A percentile compares a stretch with the other conserved stretches of the same genome.
phyloP scores from a whole-genome alignment of 2,113 vertebrate genomes.

The Gorsachius goisagi region DNA sequence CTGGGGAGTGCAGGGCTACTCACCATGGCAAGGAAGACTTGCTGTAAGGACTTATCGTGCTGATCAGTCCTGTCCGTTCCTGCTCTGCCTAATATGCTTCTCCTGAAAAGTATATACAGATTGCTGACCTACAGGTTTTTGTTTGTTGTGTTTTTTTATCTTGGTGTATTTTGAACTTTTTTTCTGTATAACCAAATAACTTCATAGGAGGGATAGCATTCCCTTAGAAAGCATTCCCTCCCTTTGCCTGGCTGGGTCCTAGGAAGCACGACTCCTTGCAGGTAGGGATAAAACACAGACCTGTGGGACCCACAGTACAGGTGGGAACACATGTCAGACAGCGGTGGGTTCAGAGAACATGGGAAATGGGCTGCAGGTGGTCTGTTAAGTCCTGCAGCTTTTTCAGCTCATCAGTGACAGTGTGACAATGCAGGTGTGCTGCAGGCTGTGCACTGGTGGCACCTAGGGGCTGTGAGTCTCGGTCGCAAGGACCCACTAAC shows the following conservation, averaged over 20 bases:
- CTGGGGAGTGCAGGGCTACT: background rate
- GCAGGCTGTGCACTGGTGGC: background rate
- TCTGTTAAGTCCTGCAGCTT: background rate
- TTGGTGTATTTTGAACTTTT: background rate
- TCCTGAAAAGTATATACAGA: background rate
- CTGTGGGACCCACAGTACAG: background rate
- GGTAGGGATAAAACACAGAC: background rate
- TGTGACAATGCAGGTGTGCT: background rate
- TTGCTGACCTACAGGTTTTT: background rate
- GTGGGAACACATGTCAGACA: background rate
- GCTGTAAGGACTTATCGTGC: background rate
- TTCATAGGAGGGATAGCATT: background rate
- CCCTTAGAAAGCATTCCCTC: background rate
- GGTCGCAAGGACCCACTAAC: background rate
- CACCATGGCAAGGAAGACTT: background rate
- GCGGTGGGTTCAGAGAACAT: background rate
- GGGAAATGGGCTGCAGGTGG: background rate
- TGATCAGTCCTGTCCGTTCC: background rate
- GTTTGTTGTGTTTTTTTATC: background rate
- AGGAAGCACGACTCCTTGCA: background rate
- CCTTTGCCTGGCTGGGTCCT: background rate
- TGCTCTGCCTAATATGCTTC: background rate
- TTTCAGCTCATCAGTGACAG: background rate
- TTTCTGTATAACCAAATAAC: background rate
- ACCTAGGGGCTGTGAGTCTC: background rate